A percentile compares a stretch with the other conserved stretches of the same genome.
Evolutionary conservation across 2,113 vertebrate genomes (phyloP).

Genomic region (Ariopsis seemanni): DNA sequence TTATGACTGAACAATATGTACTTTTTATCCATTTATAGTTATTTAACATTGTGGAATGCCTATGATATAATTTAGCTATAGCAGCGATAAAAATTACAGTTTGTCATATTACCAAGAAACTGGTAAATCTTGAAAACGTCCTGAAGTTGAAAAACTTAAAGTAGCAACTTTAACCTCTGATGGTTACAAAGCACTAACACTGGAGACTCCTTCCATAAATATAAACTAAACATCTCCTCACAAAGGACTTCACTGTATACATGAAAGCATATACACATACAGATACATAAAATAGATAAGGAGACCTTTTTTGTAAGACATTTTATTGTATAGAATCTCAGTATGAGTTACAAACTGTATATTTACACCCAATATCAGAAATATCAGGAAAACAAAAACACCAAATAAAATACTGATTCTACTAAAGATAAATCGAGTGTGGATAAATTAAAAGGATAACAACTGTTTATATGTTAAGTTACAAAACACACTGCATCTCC

Average conservation of each 20-base stretch:
- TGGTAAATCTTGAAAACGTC: no score
- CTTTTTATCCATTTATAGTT: background rate
- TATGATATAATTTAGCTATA: background rate
- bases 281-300: background rate
- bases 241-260: background rate
- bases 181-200: background rate
- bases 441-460: constrained; percentile 29
- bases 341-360: constrained; percentile 54
- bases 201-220: background rate
- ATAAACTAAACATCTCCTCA: background rate
- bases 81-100: no score
- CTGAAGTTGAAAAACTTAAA: no score
- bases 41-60: background rate
- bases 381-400: constrained; percentile 30
- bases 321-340: constrained; percentile 29
- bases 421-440: constrained; percentile 24
- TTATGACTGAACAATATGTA: background rate
- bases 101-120: no score
- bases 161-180: background rate
- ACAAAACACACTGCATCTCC: constrained; percentile 29
- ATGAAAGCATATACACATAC: background rate
- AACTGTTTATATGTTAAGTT: constrained; percentile 37
- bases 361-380: constrained; percentile 63
- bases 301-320: constrained; percentile 14
- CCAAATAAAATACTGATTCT: constrained; percentile 28